phyloP scores from a whole-genome alignment of 2,113 vertebrate genomes.

The Ctenodactylus gundi region DNA sequence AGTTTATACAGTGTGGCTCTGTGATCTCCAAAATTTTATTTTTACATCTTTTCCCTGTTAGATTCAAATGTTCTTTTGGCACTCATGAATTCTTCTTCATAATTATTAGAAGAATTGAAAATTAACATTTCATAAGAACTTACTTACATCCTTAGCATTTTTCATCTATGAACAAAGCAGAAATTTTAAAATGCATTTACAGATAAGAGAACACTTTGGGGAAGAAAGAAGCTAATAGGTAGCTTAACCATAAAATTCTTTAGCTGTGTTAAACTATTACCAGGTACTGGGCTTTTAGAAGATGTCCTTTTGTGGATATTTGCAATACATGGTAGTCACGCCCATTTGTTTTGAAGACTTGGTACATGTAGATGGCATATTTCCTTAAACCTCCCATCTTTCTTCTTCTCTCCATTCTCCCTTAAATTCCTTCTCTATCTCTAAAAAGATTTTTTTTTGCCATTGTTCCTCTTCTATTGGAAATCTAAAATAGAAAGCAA shows the following conservation, averaged over 20 bases:
- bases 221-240: not conserved
- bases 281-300: not conserved
- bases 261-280: not conserved
- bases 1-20: not conserved
- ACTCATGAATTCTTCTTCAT: not conserved
- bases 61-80: not conserved
- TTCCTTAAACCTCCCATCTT: too few species aligned
- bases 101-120: not conserved
- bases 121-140: not conserved
- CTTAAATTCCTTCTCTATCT: too few species aligned
- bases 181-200: not conserved
- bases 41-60: not conserved
- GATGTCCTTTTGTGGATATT: not conserved
- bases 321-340: too few species aligned
- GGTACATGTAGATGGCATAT: too few species aligned
- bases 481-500: too few species aligned
- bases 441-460: too few species aligned
- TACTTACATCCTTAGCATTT: slow-evolving; percentile 19
- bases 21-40: not conserved
- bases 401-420: too few species aligned
- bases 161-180: not conserved
- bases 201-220: not conserved
- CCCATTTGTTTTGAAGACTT: too few species aligned
- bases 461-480: too few species aligned
- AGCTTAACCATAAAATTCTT: slow-evolving; percentile 9